Base-by-base conservation (phyloP, 2,113 vertebrate species). In the Burhinus oedicnemus region DNA sequence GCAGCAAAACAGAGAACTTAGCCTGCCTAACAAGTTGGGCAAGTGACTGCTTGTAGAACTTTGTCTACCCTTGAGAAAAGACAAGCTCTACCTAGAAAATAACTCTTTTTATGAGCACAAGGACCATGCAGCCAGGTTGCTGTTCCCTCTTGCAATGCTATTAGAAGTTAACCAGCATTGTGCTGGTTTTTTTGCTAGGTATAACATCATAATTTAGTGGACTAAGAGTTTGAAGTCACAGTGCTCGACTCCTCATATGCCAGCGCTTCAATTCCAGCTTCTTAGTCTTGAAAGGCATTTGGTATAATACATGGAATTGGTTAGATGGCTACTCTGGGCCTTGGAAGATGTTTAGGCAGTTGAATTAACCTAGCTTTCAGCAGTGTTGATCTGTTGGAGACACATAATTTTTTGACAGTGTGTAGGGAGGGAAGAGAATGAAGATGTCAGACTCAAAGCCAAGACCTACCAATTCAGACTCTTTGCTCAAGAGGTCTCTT, bases 121-220 rank as follows among this genome's bases (percentile, higher is more conserved):
- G 38, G 38, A n/a, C 30, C 44, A 77, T 9, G 12, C 30, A 87
- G 6, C 1, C 7, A 57, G 8, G 15, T 32, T 85, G 19, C 22
- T 32, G 64, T 75, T 82, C 34, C 12, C 30, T 27, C 34, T 57
- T 68, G 44, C 25, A 78, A 42, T 12, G 8, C 3, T 34, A 16
- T 32, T 36, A 45, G 13, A 7, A 74, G 27, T 34, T 58, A 75
- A 78, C 2, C 5, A 57, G 4, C 6, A 36, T 7, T 0, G 0
- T 5, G 16, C 3, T 13, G 64, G 5, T 30, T 69, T 36, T 60
- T 29, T 27, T 36, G 5, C 34, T 83, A n/a, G 29, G 5, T 62
- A 61, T 47, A 30, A 30, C 3, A 3, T 2, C 29, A 16, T 32
- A 51, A 76, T 71, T 60, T 51, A 71, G n/a, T 38, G 52, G 29